Base-by-base conservation (phyloP, 1,140 invertebrate genomes). In the Sinella curviseta region DNA sequence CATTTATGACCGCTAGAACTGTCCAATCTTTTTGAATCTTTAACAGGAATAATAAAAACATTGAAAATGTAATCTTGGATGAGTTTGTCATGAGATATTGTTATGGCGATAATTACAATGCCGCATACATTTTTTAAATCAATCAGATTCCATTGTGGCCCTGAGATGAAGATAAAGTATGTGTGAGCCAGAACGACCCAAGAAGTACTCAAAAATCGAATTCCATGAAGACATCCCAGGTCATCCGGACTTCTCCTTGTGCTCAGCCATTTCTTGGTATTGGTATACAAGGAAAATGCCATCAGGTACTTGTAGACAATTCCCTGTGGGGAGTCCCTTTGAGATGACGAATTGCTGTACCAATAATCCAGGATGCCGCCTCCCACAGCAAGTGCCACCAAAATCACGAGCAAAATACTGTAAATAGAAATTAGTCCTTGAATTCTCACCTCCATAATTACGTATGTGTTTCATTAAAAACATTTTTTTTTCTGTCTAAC, bases 121-220 rank as follows among this genome's bases (percentile, higher is more conserved):
- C 1, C 30, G 31, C 26, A 8, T 55, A 79, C 78, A 3, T 24
- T 60, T 26, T 57, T 65, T 1, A 76, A 3, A n/a, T 77, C 36
- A 35, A 78, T 28, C 34, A 20, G n/a, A 73, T 80, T 80, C 75
- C 75, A 80, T 30, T 33, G 4, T 8, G 74, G 36, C 36, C 30
- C 34, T 3, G 1, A 31, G 8, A 70, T 33, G 4, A 77, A 28
- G 16, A 33, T 4, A 17, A 60, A 20, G 31, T 84, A 86, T 4
- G 86, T 85, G 81, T 90, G 89, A 0, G 87, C 88, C 1, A 89
- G 81, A 28, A 90, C 85, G 14, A 90, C 87, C 89, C 89, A 90
- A 0, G 85, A 84, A 85, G 89, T 89, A 74, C 87, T 87, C 20
- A 90, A 74, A 34, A 89, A 88, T 14, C 87, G 78, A 31, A 88